Conservation (phyloP, 2,113 vertebrate species). For the Odobenus rosmarus region DNA sequence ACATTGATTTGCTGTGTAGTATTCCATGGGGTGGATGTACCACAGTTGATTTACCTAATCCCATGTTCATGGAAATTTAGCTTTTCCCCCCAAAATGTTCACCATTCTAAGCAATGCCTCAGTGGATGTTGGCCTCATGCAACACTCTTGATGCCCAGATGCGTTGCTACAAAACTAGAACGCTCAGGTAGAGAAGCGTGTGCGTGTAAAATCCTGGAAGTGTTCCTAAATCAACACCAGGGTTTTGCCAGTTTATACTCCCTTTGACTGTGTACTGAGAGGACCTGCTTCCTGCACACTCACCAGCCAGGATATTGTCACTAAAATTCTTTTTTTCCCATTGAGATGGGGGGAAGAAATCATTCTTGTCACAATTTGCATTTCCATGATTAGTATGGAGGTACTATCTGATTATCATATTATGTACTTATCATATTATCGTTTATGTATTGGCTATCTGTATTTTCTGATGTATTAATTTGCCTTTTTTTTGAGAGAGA, state of each 20-base stretch:
- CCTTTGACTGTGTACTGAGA: background rate
- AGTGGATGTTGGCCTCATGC: fast-evolving
- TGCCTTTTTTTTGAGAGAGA: background rate
- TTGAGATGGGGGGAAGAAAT: fast-evolving
- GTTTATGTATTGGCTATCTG: no score
- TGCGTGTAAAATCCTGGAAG: background rate
- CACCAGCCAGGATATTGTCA: background rate
- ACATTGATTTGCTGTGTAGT: background rate
- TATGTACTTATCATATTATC: background rate
- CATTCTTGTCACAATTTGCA: background rate
- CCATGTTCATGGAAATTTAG: background rate
- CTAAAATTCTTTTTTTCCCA: background rate
- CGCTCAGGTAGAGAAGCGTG: fast-evolving
- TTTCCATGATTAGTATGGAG: background rate
- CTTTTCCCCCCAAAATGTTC: no score
- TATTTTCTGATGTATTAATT: background rate
- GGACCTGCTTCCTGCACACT: no score
- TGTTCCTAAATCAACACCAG: background rate
- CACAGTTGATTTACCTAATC: no score
- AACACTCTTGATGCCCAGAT: fast-evolving
- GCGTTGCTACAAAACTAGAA: background rate
- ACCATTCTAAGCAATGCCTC: fast-evolving
- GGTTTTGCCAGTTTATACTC: background rate
- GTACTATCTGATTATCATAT: background rate
- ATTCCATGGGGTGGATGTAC: fast-evolving